A percentile compares a stretch with the other conserved stretches of the same genome.
Conservation (phyloP, 2,888 invertebrate genomes). For the Melanchra persicariae region DNA sequence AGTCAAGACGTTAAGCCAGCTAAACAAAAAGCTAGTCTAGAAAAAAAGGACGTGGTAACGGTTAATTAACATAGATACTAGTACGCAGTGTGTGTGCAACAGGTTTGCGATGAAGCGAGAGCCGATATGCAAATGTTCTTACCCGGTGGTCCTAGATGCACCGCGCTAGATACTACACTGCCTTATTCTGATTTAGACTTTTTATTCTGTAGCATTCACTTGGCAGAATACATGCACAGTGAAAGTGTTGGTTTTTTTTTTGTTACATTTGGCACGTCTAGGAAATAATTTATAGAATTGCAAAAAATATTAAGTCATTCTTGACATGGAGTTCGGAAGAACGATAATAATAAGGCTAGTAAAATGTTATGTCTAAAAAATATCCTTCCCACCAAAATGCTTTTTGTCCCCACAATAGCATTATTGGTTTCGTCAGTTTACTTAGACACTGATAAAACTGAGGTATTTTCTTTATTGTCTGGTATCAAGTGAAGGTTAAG, state of each 20-base stretch:
- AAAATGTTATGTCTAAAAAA: not conserved
- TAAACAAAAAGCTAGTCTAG: constrained; percentile 66
- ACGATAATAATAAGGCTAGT: no score
- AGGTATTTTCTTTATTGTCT: constrained; percentile 17
- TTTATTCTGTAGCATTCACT: constrained; percentile 25
- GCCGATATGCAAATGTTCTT: constrained; percentile 82
- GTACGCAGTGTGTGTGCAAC: constrained; percentile 69
- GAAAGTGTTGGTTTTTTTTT: not conserved
- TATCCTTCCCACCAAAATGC: not conserved
- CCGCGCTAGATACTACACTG: constrained; percentile 63
- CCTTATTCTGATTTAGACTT: constrained; percentile 49
- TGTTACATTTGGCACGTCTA: not conserved
- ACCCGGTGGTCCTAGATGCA: constrained; percentile 83
- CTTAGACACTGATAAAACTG: not conserved
- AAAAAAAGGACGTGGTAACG: constrained; percentile 76
- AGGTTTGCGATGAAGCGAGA: constrained; percentile 70
- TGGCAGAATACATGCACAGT: not conserved
- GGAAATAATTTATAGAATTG: not conserved
- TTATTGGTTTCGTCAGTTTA: not conserved
- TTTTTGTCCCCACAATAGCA: not conserved
- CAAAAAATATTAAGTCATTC: not conserved
- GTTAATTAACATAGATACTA: constrained; percentile 81
- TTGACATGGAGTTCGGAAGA: no score
- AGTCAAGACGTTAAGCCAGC: constrained; percentile 44
- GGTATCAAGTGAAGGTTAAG: not conserved